Percentiles rank a stretch among this genome's conserved stretches.
These are phyloP conservation scores for Pterocles burchelli DNA, from an alignment of 2,113 vertebrate genomes.

Conservation along the genomic window DNA sequence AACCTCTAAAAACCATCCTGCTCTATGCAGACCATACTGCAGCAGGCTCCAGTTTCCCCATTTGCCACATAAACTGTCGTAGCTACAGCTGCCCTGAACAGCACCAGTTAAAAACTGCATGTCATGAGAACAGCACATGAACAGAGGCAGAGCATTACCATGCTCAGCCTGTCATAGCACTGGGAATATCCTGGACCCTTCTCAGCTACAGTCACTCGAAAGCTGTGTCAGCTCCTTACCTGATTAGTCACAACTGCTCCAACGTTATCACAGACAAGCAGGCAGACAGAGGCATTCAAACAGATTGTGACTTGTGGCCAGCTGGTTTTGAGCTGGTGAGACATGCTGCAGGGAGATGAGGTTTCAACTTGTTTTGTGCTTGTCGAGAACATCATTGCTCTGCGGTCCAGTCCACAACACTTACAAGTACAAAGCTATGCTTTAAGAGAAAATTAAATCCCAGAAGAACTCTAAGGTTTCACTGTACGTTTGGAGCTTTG, in stretches of 20 bases:
- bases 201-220: background rate
- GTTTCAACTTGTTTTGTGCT: background rate
- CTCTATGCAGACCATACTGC: background rate
- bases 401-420: background rate
- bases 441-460: background rate
- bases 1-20: background rate
- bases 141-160: background rate
- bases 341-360: background rate
- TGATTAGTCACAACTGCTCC: background rate
- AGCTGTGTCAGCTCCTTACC: background rate
- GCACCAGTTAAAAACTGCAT: background rate
- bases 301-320: background rate
- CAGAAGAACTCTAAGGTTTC: background rate
- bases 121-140: background rate
- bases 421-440: background rate
- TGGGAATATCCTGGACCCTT: background rate
- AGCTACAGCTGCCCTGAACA: background rate
- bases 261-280: background rate
- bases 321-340: background rate
- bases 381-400: background rate
- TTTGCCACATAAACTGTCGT: background rate
- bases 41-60: background rate
- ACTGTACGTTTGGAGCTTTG: background rate
- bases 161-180: background rate
- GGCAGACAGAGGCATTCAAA: background rate